Conservation (phyloP, 2,113 vertebrate genomes). For the Melanerpes aurifrons region DNA sequence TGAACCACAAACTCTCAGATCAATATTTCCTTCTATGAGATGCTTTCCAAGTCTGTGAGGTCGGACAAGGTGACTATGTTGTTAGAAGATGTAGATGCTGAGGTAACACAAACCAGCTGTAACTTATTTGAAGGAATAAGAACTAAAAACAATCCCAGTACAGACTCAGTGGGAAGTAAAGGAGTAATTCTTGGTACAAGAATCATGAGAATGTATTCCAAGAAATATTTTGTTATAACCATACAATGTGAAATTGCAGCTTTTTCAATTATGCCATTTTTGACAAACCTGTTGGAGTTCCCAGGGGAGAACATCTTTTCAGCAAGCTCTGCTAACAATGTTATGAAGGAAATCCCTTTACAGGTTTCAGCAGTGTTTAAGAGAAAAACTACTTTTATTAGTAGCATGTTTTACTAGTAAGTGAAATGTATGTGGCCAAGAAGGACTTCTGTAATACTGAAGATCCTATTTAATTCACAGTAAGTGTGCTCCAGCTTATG, state of each 20-base stretch:
- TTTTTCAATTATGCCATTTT: neutral
- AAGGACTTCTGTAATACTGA: neutral
- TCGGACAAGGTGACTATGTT: neutral
- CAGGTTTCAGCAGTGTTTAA: neutral
- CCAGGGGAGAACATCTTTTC: neutral
- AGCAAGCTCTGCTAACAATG: neutral
- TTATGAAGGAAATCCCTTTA: constrained; percentile 11
- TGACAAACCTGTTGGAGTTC: neutral
- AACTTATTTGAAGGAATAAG: neutral
- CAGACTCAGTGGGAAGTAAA: neutral
- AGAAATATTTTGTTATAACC: neutral
- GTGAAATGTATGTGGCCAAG: neutral
- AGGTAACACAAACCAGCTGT: neutral
- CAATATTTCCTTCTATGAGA: neutral
- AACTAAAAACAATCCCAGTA: neutral
- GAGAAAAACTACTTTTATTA: neutral
- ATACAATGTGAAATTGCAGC: neutral
- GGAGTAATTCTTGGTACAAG: neutral
- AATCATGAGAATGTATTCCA: neutral
- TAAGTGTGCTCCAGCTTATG: accelerated
- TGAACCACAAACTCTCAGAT: neutral
- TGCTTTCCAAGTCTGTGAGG: neutral
- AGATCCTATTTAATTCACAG: neutral
- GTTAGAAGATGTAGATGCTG: neutral
- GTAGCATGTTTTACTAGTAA: neutral